phyloP scores from a whole-genome alignment of 1,140 invertebrate species.

The Muscidifurax raptorellus region DNA sequence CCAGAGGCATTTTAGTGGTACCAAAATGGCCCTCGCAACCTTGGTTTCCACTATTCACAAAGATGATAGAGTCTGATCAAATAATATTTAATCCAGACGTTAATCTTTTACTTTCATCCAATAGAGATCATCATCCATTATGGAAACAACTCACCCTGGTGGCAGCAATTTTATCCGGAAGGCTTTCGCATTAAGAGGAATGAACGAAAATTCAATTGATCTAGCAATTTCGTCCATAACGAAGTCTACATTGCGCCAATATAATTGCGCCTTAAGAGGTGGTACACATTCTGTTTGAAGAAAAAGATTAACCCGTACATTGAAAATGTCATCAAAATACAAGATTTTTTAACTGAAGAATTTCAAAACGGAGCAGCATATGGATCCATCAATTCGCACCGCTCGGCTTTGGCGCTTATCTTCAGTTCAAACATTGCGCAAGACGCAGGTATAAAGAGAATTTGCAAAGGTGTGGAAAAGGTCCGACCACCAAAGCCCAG shows the following conservation, averaged over 20 bases:
- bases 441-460: constrained; percentile 48
- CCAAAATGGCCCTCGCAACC: constrained; percentile 56
- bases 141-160: constrained; percentile 19
- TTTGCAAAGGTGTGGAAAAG: constrained; percentile 56
- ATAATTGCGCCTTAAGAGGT: neutral
- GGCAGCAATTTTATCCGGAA: constrained; percentile 40
- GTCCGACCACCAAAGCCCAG: constrained; percentile 53
- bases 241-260: constrained; percentile 21
- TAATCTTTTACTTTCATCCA: constrained; percentile 52
- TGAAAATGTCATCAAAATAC: constrained; percentile 14
- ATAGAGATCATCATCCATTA: constrained; percentile 51
- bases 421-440: constrained; percentile 5
- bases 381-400: constrained; percentile 19
- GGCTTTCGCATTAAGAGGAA: neutral
- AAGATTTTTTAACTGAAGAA: constrained; percentile 36
- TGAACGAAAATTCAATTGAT: constrained; percentile 11
- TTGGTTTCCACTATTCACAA: constrained; percentile 60
- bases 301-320: neutral
- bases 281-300: no score
- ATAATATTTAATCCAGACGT: constrained; percentile 55
- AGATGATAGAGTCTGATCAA: constrained; percentile 48
- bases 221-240: constrained; percentile 17
- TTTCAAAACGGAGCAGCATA: constrained; percentile 42
- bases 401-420: constrained; percentile 44
- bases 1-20: constrained; percentile 55